A percentile compares a stretch with the other conserved stretches of the same genome.
Conservation (phyloP, 2,888 invertebrate genomes). For the Blera fallax region DNA sequence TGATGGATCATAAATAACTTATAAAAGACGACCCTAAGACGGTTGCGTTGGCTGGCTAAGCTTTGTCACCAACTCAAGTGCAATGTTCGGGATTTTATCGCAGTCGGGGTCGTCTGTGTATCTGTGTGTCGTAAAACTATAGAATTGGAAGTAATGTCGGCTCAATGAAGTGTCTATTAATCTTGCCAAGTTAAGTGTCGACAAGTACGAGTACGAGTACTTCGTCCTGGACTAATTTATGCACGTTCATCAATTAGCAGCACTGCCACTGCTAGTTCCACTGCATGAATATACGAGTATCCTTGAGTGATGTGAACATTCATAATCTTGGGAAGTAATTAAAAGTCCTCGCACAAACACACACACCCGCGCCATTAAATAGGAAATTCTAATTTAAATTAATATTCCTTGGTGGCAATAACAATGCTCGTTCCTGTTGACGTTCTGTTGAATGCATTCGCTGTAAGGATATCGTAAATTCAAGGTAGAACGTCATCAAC, state of each 20-base stretch:
- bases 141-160: conserved; percentile 56
- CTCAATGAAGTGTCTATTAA: conserved; percentile 71
- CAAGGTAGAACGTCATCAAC: conserved; percentile 71
- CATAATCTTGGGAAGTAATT: conserved; percentile 68
- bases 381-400: conserved; percentile 70
- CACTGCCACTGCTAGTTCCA: too few species aligned
- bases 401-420: conserved; percentile 61
- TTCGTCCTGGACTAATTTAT: conserved; percentile 43
- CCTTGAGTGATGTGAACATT: conserved; percentile 14
- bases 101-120: too few species aligned
- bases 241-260: conserved; percentile 64
- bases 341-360: conserved; percentile 38
- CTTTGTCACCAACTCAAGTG: conserved; percentile 48
- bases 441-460: conserved; percentile 38
- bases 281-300: background rate
- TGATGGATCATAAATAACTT: conserved; percentile 81
- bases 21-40: conserved; percentile 68
- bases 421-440: conserved; percentile 17
- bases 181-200: conserved; percentile 36
- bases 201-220: too few species aligned
- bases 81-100: conserved; percentile 66
- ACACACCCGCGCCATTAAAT: background rate
- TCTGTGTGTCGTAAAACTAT: conserved; percentile 63
- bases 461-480: conserved; percentile 49
- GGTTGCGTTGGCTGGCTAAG: conserved; percentile 9